A percentile compares a stretch with the other conserved stretches of the same genome.
Conservation (phyloP, 2,797 vertebrate species). For the Ptychobarbus kaznakovi region DNA sequence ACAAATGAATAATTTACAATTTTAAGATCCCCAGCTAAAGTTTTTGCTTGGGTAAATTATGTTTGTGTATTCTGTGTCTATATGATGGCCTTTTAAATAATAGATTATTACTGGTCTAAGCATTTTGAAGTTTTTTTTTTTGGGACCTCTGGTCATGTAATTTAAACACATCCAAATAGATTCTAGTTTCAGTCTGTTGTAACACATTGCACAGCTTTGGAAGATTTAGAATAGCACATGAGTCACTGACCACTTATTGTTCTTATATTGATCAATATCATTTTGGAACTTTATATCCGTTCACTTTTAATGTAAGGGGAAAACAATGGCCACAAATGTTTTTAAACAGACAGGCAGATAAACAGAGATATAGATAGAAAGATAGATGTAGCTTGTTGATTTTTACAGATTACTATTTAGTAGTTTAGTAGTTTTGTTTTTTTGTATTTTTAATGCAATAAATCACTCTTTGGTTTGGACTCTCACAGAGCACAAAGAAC, state of each 20-base stretch:
- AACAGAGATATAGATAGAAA: not conserved
- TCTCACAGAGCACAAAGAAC: slow-evolving; percentile 28
- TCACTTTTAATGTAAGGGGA: not conserved
- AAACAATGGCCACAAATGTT: not conserved
- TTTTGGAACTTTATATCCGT: not conserved
- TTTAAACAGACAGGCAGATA: not conserved
- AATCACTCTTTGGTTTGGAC: slow-evolving; percentile 8
- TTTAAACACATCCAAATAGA: not conserved
- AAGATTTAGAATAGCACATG: not conserved
- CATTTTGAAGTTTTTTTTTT: not conserved
- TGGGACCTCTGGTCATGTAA: not conserved
- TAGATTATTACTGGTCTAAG: not conserved
- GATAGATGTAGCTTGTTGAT: not conserved
- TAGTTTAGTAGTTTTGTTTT: not conserved
- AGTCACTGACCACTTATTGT: not conserved
- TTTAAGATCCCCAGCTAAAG: not conserved
- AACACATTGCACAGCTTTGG: not conserved
- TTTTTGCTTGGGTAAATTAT: not conserved
- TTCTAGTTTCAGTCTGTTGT: not conserved
- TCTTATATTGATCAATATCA: not conserved
- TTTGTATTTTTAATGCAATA: not conserved
- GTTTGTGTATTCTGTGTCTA: not conserved
- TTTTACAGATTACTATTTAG: not conserved
- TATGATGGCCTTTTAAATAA: slow-evolving; percentile 9
- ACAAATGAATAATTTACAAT: not conserved